Evolutionary conservation across 2,113 vertebrate species (phyloP).

Genomic region (Chloroceryle aenea): DNA sequence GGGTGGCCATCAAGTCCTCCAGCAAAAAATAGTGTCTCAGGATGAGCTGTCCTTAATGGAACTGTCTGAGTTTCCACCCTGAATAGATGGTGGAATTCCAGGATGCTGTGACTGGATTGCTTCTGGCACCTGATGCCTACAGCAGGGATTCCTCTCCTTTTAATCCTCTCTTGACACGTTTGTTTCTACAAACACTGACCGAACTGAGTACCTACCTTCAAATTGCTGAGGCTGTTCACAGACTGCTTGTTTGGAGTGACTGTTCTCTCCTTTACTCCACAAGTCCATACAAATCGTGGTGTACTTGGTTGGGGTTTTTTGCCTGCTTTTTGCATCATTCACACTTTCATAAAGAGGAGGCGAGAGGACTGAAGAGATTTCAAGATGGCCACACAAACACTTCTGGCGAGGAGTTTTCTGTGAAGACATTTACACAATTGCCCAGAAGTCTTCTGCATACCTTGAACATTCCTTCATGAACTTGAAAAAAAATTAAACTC

Average conservation of each 20-base stretch:
- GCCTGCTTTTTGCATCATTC: neutral
- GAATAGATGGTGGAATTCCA: neutral
- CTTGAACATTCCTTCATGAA: slow-evolving; percentile 9
- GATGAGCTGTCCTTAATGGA: neutral
- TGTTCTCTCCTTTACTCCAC: neutral
- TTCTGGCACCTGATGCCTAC: neutral
- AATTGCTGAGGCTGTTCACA: neutral
- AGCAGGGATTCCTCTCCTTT: neutral
- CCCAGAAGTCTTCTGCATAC: neutral
- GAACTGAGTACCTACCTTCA: neutral
- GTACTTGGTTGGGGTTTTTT: neutral
- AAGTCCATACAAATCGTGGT: neutral
- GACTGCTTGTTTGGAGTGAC: neutral
- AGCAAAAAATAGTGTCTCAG: neutral
- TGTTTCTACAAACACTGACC: neutral
- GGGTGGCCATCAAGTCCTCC: neutral
- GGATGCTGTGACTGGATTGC: neutral
- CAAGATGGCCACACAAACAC: slow-evolving; percentile 37
- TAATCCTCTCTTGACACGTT: neutral
- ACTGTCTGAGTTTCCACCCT: neutral
- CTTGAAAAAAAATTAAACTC: neutral
- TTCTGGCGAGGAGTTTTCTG: neutral
- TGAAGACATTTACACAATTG: neutral
- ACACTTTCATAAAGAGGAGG: neutral
- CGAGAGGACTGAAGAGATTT: neutral